These are phyloP conservation scores for Temnothorax unifasciatus DNA, from an alignment of 2,888 invertebrate species.

Conservation along the genomic window DNA sequence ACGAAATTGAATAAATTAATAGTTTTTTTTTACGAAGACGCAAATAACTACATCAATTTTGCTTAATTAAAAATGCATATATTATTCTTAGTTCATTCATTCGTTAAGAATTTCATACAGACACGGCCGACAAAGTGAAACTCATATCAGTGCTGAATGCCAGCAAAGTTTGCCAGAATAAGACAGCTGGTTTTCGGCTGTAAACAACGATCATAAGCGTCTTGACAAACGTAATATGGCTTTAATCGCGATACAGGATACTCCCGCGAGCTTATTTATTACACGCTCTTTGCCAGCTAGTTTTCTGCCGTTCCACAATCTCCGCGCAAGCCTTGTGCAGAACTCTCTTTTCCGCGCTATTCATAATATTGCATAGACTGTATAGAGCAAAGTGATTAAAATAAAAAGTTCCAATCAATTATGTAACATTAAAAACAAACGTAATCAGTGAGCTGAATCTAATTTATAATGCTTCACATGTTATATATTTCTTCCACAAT, in stretches of 20 bases:
- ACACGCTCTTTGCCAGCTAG: conserved; percentile 75
- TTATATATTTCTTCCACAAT: neutral
- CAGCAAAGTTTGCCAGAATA: conserved; percentile 83
- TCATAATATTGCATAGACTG: neutral
- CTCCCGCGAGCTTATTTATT: conserved; percentile 76
- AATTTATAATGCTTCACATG: neutral
- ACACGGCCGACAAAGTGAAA: conserved; percentile 75
- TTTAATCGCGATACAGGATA: conserved; percentile 85
- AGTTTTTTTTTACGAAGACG: neutral
- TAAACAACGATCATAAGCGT: conserved; percentile 81
- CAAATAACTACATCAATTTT: neutral
- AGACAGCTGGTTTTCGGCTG: conserved; percentile 82
- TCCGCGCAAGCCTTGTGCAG: neutral
- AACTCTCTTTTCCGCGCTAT: neutral
- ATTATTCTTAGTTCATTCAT: neutral
- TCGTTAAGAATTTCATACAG: conserved; percentile 36
- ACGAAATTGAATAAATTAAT: neutral
- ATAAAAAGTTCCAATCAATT: neutral
- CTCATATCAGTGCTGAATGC: conserved; percentile 80
- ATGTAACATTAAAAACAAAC: neutral
- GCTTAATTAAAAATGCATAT: neutral
- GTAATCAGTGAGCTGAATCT: neutral
- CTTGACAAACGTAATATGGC: conserved; percentile 85
- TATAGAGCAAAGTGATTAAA: neutral
- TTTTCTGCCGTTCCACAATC: conserved; percentile 64